Evolutionary conservation across 1,140 invertebrate species (phyloP), one percentile per base, ranked within the genome.

Genomic region (Caligus rogercresseyi): DNA sequence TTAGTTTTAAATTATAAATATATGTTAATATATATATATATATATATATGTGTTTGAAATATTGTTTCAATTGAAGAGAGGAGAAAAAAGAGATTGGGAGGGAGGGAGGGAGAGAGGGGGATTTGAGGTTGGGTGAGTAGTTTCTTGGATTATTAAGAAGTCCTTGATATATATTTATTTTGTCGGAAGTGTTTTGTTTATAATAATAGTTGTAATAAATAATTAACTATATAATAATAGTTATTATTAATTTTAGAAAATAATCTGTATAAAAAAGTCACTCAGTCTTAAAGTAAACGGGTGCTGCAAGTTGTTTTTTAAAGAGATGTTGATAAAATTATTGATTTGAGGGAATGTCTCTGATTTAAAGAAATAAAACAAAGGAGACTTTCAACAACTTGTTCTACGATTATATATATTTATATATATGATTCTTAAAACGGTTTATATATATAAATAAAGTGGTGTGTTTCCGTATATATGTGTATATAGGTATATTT

Each of bases 231-330:
- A 11, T 43, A 43, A 7, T 43, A n/a, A 43, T 43, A 43, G 31
- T 43, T 43, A 43, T n/a, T n/a, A 43, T 43, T 43, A 43, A 43
- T 43, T 43, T n/a, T 43, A 43, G 31, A 43, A 43, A 43, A 43
- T 43, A 43, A 43, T 43, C n/a, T 43, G 31, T 43, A 43, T 43
- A 43, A 43, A 43, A n/a, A 43, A 43, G 31, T 43, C 31, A 43
- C 31, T 43, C 31, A 43, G 31, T 43, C 31, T 43, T 43, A n/a
- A 43, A 7, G 7, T 43, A 43, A 43, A 43, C 31, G 31, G 7
- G 31, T 7, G 7, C 7, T 43, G 31, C n/a, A 43, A 11, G 31
- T 43, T 43, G n/a, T 43, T 11, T 43, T 43, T 7, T 43, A 43
- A 11, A 11, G n/a, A n/a, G 7, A 43, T 43, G 31, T 11, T 43